Base-by-base conservation (phyloP, 2,797 vertebrate genomes). In the Fringilla coelebs region DNA sequence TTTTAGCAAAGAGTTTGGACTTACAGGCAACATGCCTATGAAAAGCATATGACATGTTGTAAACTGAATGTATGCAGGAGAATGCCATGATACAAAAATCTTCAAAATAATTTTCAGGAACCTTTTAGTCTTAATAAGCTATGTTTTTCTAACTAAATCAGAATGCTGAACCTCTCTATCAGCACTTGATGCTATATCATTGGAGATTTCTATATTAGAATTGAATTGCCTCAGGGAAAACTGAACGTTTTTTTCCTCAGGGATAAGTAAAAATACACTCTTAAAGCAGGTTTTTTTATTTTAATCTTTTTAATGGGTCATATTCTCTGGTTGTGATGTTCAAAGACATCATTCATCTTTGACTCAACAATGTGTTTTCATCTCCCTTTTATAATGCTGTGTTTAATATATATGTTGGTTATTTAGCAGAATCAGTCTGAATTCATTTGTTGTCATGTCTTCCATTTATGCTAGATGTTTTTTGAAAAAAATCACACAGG, bases 321-420 rank as follows among this genome's bases (percentile, higher is more conserved):
- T 91, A 85, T 83, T 96, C 80, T 89, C 51, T 89, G 73, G 17
- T 88, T 71, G 68, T 93, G 11, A 70, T 82, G 58, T 95, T 94
- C 66, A 95, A 80, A 96, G 92, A 11, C 13, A 19, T 85, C 87
- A 96, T 96, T 97, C 55, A 88, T 95, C 88, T 96, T 22, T 91
- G 85, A 89, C 67, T 96, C 45, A 46, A 45, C 32, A 73, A 82
- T 70, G 17, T 85, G 88, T 90, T 76, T 67, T 85, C 45, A 65
- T 41, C 45, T 92, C n/a, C 55, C 54, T 94, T 81, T 93, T 73
- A 40, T 25, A 76, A 72, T 49, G 54, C 46, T 65, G 32, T 49
- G 19, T 92, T 79, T 86, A 88, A 51, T 89, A 36, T 32, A 61
- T 18, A 28, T 38, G 2, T 58, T 72, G 4, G 11, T 74, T 77